Conservation (phyloP, 2,888 invertebrate species). For the Acronicta aceris region DNA sequence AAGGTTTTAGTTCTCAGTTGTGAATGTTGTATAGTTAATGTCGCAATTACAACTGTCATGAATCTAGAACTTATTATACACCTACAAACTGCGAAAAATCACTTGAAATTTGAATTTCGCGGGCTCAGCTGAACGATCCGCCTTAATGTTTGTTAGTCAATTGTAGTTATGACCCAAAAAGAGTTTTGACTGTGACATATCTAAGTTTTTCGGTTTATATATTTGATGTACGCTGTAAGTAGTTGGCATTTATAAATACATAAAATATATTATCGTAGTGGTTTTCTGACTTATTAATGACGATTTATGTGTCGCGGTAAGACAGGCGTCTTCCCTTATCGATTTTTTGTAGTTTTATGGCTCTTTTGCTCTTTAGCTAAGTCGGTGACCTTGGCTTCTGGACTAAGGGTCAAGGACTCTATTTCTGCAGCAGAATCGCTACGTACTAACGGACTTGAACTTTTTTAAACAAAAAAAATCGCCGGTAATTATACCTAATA, state of each 20-base stretch:
- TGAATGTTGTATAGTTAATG: too few relatives aligned
- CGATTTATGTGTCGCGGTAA: constrained; percentile 20
- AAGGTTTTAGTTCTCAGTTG: too few relatives aligned
- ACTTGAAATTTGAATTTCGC: too few relatives aligned
- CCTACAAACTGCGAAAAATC: too few relatives aligned
- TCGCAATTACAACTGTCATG: too few relatives aligned
- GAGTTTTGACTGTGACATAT: neutral
- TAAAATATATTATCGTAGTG: constrained; percentile 20
- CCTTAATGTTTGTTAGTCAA: too few relatives aligned
- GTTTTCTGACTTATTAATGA: constrained; percentile 12
- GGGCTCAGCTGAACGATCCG: too few relatives aligned
- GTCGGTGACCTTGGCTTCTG: neutral
- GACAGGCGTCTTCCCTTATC: constrained; percentile 19
- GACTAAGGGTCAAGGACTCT: neutral
- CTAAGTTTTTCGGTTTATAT: constrained; percentile 2
- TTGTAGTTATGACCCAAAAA: too few relatives aligned
- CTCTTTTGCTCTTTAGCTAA: too few relatives aligned
- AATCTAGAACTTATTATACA: too few relatives aligned
- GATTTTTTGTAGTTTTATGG: neutral
- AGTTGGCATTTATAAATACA: constrained; percentile 28
- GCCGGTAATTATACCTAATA: too few relatives aligned
- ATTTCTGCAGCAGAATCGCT: neutral
- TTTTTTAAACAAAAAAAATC: too few relatives aligned
- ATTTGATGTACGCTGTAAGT: constrained; percentile 4
- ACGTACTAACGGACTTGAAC: neutral